Conservation (phyloP, 2,113 vertebrate genomes). For the Romanogobio albipinnatus region DNA sequence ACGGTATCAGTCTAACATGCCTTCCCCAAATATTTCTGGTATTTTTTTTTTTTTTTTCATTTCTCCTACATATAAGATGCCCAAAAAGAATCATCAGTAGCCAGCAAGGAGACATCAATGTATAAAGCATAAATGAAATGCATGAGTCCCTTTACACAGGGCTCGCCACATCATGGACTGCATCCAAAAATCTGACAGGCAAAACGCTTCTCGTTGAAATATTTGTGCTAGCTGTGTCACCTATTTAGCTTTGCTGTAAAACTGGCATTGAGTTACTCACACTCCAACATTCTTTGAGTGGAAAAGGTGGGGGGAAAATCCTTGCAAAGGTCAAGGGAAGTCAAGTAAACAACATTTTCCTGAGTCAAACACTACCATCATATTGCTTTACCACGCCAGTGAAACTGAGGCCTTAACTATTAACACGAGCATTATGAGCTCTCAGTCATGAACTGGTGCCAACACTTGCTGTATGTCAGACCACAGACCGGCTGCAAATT, state of each 20-base stretch:
- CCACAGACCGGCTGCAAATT: slow-evolving; percentile 32
- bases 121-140: slow-evolving; percentile 23
- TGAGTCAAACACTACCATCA: slow-evolving; percentile 75
- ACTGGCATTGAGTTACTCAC: slow-evolving; percentile 74
- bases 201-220: slow-evolving; percentile 57
- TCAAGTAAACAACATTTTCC: slow-evolving; percentile 81
- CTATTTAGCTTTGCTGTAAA: slow-evolving; percentile 68
- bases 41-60: background rate
- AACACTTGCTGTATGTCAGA: slow-evolving; percentile 57
- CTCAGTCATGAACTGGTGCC: slow-evolving; percentile 62
- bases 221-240: slow-evolving; percentile 54
- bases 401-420: slow-evolving; percentile 71
- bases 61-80: background rate
- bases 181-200: slow-evolving; percentile 37
- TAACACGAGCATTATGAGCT: slow-evolving; percentile 64
- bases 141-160: slow-evolving; percentile 19
- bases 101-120: background rate
- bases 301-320: slow-evolving; percentile 61
- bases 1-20: background rate
- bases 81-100: background rate
- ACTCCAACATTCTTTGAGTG: slow-evolving; percentile 70
- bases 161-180: slow-evolving; percentile 2
- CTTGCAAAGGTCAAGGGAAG: slow-evolving; percentile 73
- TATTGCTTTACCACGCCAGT: slow-evolving; percentile 70
- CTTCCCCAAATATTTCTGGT: background rate